Evolutionary conservation across 2,113 vertebrate species (phyloP), one percentile per base, ranked within the genome.

Genomic region (Aphelocoma coerulescens): DNA sequence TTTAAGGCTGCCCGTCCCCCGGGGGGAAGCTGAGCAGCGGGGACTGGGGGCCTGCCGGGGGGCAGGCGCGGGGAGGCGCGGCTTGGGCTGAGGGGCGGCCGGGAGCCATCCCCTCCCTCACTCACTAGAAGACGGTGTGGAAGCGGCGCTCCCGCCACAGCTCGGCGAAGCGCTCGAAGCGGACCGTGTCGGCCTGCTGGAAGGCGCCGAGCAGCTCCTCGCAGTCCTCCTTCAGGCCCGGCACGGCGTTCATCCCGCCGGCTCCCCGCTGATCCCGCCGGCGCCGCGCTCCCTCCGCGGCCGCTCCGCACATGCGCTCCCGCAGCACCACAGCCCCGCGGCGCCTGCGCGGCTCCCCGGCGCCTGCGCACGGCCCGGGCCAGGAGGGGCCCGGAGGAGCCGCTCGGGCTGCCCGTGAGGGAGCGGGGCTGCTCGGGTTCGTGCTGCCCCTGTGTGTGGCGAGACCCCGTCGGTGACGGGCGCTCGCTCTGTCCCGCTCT

Each of bases 121-220:
- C 98, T 94, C 97, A 99, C 99, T 98, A 96, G 94, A 98, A 99
- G 41, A 99, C 96, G 62, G 98, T 96, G 24, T 97, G 97, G 82
- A 99, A 99, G 51, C 98, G 98, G 96, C 98, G 98, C 49, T 98
- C 98, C 89, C 97, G 98, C 99, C 99, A 99, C 43, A 99, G 95
- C 32, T 95, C 90, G 7, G 97, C 93, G 93, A 99, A 99, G 21
- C 96, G 92, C 97, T 99, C 98, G 92, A 98, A 99, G 28, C 99
- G 99, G 69, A 99, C 98, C 2, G 98, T 99, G 8, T 99, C 97
- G 0, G 97, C 98, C 57, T 85, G 52, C 92, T 98, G 98, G 97
- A 99, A 99, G 32, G 98, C 98, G 21, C 96, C 88, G 24, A 99
- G 98, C 85, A 99, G 96, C 91, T 97, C 93, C 95, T 99, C 99